phyloP scores from a whole-genome alignment of 2,113 vertebrate species.

The Proterorhinus semilunaris region DNA sequence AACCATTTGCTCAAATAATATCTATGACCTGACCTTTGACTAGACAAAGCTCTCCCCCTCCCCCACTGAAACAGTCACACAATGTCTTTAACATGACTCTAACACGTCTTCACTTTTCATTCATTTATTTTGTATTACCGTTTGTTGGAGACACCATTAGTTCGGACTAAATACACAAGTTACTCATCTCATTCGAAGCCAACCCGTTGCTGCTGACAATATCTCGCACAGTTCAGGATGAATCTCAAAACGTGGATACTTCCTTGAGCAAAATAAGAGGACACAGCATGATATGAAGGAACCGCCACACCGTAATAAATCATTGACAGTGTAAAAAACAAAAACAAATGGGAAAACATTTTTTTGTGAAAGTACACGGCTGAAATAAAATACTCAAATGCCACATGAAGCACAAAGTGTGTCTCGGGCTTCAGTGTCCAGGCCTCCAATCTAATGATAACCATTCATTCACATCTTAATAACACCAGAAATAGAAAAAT shows the following conservation, averaged over 20 bases:
- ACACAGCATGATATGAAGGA: slow-evolving; percentile 28
- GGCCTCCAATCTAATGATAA: not conserved
- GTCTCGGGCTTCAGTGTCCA: slow-evolving; percentile 29
- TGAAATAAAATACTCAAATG: slow-evolving; percentile 57
- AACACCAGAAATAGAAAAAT: slow-evolving; percentile 71
- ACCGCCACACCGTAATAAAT: slow-evolving; percentile 33
- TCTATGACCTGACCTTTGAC: no score
- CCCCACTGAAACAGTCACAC: no score
- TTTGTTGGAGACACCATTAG: slow-evolving; percentile 62
- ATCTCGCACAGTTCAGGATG: slow-evolving; percentile 35
- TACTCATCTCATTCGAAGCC: slow-evolving; percentile 41
- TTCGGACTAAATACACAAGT: slow-evolving; percentile 67
- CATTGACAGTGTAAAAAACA: slow-evolving; percentile 20
- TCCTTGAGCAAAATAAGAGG: slow-evolving; percentile 32
- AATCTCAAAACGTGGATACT: slow-evolving; percentile 32
- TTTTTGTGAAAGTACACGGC: slow-evolving; percentile 52
- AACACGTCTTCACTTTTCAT: slow-evolving; percentile 25
- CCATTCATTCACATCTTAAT: slow-evolving; percentile 47
- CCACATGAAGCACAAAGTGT: slow-evolving; percentile 60
- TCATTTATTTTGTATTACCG: slow-evolving; percentile 59
- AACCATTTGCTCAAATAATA: no score
- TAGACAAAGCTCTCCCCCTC: no score
- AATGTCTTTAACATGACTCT: slow-evolving; percentile 9
- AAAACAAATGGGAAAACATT: slow-evolving; percentile 13
- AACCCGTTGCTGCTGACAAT: slow-evolving; percentile 27